A percentile compares a stretch with the other conserved stretches of the same genome.
Conservation (phyloP, 2,113 vertebrate species). For the Ancistrus triradiatus region DNA sequence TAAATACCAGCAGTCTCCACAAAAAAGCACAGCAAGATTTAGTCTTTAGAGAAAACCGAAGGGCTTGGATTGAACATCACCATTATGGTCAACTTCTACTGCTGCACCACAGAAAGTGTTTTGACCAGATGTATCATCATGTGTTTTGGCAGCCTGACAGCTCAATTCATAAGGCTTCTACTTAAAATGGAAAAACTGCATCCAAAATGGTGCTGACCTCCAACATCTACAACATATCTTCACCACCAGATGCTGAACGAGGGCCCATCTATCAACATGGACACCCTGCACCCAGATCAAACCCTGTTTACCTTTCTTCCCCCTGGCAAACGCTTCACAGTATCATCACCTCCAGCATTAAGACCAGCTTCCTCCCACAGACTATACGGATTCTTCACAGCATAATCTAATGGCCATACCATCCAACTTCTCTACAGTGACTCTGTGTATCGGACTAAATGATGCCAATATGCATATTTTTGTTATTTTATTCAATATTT, state of each 20-base stretch:
- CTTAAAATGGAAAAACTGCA: neutral
- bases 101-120: neutral
- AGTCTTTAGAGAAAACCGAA: neutral
- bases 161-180: neutral
- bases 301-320: neutral
- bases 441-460: no score
- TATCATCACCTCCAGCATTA: no score
- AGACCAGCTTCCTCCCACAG: no score
- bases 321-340: conserved; percentile 6
- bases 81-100: neutral
- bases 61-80: neutral
- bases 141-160: neutral
- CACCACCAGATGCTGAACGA: neutral
- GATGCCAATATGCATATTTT: no score
- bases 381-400: no score
- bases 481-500: no score
- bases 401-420: no score
- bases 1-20: neutral
- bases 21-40: neutral
- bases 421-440: no score
- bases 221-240: neutral
- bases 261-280: neutral
- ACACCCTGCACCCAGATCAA: neutral
- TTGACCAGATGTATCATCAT: neutral
- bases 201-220: conserved; percentile 5